These are phyloP conservation scores for human DNA, from an alignment of 2,113 vertebrate genomes.

Conservation along the genomic window GRCh38 chr5:8641501-8642000, in stretches of 20 bases:
- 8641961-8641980: conserved; percentile 32
- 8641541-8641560: background rate
- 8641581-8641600: background rate
- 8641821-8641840: background rate
- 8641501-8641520: fast-evolving
- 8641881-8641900: background rate
- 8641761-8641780: conserved; percentile 42
- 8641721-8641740: conserved; percentile 47
- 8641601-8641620: background rate
- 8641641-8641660: background rate
- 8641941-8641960: background rate
- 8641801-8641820: background rate
- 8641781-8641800: background rate
- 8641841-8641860: conserved; percentile 21
- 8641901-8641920: conserved; percentile 22
- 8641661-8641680: background rate
- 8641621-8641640: background rate
- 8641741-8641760: conserved; percentile 23
- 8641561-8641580: background rate
- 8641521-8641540: background rate
- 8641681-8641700: background rate
- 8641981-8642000: conserved; percentile 27
- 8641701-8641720: background rate
- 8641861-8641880: background rate
- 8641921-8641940: background rate